Evolutionary conservation across 2,113 vertebrate genomes (phyloP).

Genomic region (Penelope pileata): DNA sequence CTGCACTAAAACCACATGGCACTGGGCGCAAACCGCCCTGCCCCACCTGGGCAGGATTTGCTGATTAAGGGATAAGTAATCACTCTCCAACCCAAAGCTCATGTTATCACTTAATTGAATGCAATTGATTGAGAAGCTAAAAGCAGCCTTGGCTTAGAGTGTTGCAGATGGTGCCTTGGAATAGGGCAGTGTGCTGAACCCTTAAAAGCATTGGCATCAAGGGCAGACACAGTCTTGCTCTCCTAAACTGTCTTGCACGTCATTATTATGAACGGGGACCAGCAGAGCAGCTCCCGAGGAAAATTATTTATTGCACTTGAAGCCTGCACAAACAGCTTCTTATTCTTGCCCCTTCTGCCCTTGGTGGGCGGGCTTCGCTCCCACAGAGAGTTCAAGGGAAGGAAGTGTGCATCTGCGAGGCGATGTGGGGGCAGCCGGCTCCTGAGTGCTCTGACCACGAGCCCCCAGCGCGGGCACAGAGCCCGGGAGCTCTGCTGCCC

Average conservation of each 20-base stretch:
- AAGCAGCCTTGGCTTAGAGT: conserved; percentile 16
- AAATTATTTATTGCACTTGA: not conserved
- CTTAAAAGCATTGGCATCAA: conserved; percentile 37
- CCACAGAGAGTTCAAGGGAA: conserved; percentile 51
- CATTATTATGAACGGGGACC: not conserved
- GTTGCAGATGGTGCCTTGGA: not conserved
- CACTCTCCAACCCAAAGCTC: not conserved
- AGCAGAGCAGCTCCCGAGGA: not conserved
- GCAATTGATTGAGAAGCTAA: conserved; percentile 24
- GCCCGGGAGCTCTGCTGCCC: conserved; percentile 19
- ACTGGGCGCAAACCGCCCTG: not conserved
- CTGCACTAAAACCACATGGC: not conserved
- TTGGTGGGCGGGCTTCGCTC: conserved; percentile 39
- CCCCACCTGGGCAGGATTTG: not conserved
- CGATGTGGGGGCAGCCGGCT: conserved; percentile 33
- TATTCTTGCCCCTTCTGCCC: conserved; percentile 32
- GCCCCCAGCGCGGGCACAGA: not conserved
- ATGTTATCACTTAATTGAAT: not conserved
- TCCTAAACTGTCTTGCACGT: not conserved
- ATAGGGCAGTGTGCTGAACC: not conserved
- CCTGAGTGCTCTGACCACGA: conserved; percentile 48
- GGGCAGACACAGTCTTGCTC: not conserved
- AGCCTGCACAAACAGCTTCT: conserved; percentile 37
- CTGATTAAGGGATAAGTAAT: conserved; percentile 2
- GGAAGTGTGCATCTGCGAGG: conserved; percentile 63